Evolutionary conservation across 2,113 vertebrate species (phyloP).

Genomic region (Lampris megalopsis): DNA sequence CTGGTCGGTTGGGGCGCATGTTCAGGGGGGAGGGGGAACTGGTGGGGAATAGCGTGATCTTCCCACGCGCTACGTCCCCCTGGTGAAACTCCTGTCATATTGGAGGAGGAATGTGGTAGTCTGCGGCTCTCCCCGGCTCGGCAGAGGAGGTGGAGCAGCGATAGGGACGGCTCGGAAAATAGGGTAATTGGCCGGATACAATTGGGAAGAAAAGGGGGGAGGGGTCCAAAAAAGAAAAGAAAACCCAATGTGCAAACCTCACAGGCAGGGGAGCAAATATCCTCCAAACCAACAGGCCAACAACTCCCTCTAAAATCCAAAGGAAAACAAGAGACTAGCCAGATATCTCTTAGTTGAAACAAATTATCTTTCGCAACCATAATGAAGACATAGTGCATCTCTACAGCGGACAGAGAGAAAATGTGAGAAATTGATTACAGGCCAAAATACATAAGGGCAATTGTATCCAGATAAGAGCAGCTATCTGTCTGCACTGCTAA

Average conservation of each 20-base stretch:
- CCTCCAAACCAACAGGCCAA: background rate
- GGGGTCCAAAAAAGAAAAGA: too few relatives aligned
- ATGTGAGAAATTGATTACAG: constrained; percentile 59
- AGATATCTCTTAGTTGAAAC: constrained; percentile 33
- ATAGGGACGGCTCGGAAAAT: too few relatives aligned
- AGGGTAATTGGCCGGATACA: too few relatives aligned
- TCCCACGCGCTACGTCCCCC: too few relatives aligned
- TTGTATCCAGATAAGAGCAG: constrained; percentile 38
- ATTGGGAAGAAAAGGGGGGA: too few relatives aligned
- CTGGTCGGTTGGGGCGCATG: too few relatives aligned
- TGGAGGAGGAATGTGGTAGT: too few relatives aligned
- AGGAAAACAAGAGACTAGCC: constrained; percentile 3
- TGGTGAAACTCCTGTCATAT: too few relatives aligned
- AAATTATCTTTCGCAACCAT: constrained; percentile 11
- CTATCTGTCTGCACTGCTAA: constrained; percentile 54
- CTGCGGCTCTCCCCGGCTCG: too few relatives aligned
- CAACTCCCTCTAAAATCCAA: background rate
- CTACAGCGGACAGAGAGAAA: constrained; percentile 53
- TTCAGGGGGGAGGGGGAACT: too few relatives aligned
- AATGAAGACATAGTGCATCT: constrained; percentile 18
- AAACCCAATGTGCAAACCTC: background rate
- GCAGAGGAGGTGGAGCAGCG: too few relatives aligned
- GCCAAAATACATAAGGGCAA: constrained; percentile 49
- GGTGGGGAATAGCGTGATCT: too few relatives aligned
- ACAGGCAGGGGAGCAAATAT: constrained; percentile 20